Percentiles rank a stretch among this genome's conserved stretches.
phyloP scores from a whole-genome alignment of 1,140 invertebrate genomes.

The Drosophila parvula region DNA sequence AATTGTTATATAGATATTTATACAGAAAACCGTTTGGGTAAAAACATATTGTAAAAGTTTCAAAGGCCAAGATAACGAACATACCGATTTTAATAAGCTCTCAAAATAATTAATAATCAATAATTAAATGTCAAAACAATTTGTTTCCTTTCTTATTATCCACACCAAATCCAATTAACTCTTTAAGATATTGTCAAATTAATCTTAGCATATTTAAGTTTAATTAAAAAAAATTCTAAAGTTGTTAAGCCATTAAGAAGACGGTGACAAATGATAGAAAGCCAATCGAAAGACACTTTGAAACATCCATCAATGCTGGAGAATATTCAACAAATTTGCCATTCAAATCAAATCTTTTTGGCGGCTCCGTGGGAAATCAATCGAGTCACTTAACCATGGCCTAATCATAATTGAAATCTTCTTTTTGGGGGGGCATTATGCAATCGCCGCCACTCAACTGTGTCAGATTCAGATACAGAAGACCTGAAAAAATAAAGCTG shows the following conservation, averaged over 20 bases:
- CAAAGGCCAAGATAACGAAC: neutral
- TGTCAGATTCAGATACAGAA: slow-evolving; percentile 34
- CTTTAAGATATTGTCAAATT: slow-evolving; percentile 1
- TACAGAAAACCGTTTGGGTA: no score
- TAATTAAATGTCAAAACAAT: neutral
- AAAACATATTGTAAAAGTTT: no score
- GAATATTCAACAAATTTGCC: slow-evolving; percentile 28
- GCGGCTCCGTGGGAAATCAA: slow-evolving; percentile 44
- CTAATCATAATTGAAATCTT: slow-evolving; percentile 56
- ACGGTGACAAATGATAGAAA: slow-evolving; percentile 33
- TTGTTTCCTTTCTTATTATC: neutral
- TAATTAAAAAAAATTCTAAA: slow-evolving; percentile 6
- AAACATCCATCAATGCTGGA: slow-evolving; percentile 30
- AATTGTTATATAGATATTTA: no score
- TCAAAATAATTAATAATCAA: neutral
- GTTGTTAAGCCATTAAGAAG: slow-evolving; percentile 6
- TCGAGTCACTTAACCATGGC: slow-evolving; percentile 47
- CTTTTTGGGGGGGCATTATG: slow-evolving; percentile 37
- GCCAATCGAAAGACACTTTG: slow-evolving; percentile 34
- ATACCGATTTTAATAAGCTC: neutral
- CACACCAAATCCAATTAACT: neutral
- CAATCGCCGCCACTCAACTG: slow-evolving; percentile 44
- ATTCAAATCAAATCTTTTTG: slow-evolving; percentile 32
- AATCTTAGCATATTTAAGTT: neutral
- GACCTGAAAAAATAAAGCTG: slow-evolving; percentile 17